Conservation (phyloP, 1,140 invertebrate genomes). For the Ganaspis sp. region DNA sequence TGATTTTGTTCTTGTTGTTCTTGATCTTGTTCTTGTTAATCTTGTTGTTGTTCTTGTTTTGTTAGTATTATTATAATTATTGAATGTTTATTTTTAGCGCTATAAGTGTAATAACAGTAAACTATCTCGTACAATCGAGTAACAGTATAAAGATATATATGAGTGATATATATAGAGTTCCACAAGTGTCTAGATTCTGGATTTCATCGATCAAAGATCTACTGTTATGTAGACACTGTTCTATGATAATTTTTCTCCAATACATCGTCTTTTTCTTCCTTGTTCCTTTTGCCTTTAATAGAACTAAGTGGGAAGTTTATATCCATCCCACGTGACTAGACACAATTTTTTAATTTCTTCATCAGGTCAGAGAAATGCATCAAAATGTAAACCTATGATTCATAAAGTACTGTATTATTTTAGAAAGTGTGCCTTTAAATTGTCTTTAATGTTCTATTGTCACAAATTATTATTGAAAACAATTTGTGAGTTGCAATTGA, state of each 20-base stretch:
- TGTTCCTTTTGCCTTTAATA: constrained; percentile 14
- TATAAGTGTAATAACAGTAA: neutral
- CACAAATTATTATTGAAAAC: no score
- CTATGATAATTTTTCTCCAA: neutral
- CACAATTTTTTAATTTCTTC: constrained; percentile 1
- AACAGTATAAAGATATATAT: neutral
- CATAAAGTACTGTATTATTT: neutral
- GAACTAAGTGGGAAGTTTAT: constrained; percentile 14
- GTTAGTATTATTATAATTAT: neutral
- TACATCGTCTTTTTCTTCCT: neutral
- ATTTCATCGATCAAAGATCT: constrained; percentile 44
- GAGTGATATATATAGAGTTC: neutral
- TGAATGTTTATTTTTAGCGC: neutral
- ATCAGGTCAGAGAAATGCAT: neutral
- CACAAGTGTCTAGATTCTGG: constrained; percentile 52
- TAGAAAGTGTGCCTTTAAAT: neutral
- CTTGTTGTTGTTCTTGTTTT: no score
- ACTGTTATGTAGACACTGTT: neutral
- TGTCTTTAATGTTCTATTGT: no score
- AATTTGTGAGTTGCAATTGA: no score
- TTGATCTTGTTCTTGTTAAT: no score
- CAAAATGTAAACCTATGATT: neutral
- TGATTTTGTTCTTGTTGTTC: no score
- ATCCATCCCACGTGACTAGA: neutral
- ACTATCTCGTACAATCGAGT: neutral